phyloP scores from a whole-genome alignment of 2,113 vertebrate species.

The Dascyllus trimaculatus region DNA sequence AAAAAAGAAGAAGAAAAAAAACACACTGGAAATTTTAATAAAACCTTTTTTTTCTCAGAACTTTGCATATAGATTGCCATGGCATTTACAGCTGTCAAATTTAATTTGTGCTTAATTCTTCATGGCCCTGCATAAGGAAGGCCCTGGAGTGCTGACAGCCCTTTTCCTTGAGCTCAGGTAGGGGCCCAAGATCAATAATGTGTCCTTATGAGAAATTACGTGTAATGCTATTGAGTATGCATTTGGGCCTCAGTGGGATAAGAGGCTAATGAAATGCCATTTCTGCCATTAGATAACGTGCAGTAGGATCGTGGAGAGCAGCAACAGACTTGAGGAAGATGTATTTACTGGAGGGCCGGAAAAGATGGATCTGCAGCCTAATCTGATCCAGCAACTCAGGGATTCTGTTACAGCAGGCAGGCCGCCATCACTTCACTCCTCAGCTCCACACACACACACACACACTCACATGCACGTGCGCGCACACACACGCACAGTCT shows the following conservation, averaged over 20 bases:
- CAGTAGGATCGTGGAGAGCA: conserved; percentile 76
- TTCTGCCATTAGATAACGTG: conserved; percentile 93
- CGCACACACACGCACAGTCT: not conserved
- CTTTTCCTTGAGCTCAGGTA: conserved; percentile 96
- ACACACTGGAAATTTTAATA: conserved; percentile 64
- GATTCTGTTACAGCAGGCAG: conserved; percentile 59
- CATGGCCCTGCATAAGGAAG: conserved; percentile 90
- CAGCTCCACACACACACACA: not conserved
- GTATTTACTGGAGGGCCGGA: conserved; percentile 87
- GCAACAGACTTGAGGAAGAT: conserved; percentile 90
- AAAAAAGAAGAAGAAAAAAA: conserved; percentile 70
- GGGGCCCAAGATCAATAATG: conserved; percentile 93
- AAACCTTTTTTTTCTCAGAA: conserved; percentile 55
- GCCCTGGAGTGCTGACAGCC: conserved; percentile 90
- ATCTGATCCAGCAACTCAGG: conserved; percentile 80
- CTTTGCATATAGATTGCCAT: conserved; percentile 99
- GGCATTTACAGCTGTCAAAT: conserved; percentile 99
- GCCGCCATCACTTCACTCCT: conserved; percentile 32
- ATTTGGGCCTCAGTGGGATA: conserved; percentile 92
- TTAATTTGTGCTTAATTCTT: conserved; percentile 99
- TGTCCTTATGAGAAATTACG: conserved; percentile 99
- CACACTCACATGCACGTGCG: conserved; percentile 14
- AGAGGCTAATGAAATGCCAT: conserved; percentile 99
- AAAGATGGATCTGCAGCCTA: conserved; percentile 87
- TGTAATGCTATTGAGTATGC: conserved; percentile 97